Conservation (phyloP, 1,140 invertebrate species). For the Anthonomus grandis region DNA sequence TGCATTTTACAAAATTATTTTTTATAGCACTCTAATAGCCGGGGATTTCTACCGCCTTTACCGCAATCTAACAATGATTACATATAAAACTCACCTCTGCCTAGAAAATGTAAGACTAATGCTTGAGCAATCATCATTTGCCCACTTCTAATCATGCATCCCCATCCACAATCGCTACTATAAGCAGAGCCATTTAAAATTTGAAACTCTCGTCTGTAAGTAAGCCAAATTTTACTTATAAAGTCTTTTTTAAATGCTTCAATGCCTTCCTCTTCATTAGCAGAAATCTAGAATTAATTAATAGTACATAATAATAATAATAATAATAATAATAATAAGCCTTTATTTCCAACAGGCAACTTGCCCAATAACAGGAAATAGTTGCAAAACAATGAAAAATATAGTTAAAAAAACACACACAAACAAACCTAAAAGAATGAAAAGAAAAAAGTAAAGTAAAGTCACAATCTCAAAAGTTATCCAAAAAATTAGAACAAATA, state of each 20-base stretch:
- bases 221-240: slow-evolving; percentile 74
- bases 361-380: too few species aligned
- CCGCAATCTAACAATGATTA: slow-evolving; percentile 8
- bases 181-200: slow-evolving; percentile 70
- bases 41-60: neutral
- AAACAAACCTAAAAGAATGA: too few species aligned
- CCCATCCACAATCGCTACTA: slow-evolving; percentile 84
- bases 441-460: too few species aligned
- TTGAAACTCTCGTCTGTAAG: slow-evolving; percentile 79
- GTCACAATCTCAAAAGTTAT: too few species aligned
- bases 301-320: too few species aligned
- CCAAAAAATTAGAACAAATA: too few species aligned
- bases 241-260: slow-evolving; percentile 79
- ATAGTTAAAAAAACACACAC: too few species aligned
- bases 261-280: slow-evolving; percentile 53
- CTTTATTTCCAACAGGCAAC: too few species aligned
- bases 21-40: too few species aligned
- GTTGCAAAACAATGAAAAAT: too few species aligned
- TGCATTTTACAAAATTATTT: neutral
- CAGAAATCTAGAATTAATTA: slow-evolving; percentile 30
- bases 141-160: slow-evolving; percentile 85
- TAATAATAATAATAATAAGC: too few species aligned
- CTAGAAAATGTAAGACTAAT: slow-evolving; percentile 72
- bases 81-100: slow-evolving; percentile 56
- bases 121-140: slow-evolving; percentile 84